Conservation (phyloP, 2,888 invertebrate species). For the Melikaiella ostensackeni region DNA sequence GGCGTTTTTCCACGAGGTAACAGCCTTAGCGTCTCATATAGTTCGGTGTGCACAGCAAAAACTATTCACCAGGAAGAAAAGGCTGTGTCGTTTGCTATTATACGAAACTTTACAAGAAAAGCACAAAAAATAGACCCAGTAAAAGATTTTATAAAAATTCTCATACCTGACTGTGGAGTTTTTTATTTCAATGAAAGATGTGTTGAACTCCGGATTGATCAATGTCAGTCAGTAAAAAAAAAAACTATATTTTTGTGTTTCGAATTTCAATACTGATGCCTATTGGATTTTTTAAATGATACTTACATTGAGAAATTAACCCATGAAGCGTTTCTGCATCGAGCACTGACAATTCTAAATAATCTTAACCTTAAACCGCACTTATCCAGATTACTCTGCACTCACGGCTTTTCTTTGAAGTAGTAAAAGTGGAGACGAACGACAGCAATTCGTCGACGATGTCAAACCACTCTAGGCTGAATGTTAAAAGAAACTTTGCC, state of each 20-base stretch:
- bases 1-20: constrained; percentile 32
- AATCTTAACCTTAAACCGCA: constrained; percentile 34
- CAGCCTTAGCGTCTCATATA: constrained; percentile 35
- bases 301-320: not conserved
- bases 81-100: constrained; percentile 14
- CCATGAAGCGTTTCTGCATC: not conserved
- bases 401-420: constrained; percentile 20
- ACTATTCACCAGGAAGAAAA: constrained; percentile 17
- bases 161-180: not conserved
- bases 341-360: constrained; percentile 21
- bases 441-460: constrained; percentile 34
- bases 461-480: constrained; percentile 19
- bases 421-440: constrained; percentile 39
- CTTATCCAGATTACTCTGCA: constrained; percentile 39
- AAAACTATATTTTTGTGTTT: too few species aligned
- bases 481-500: constrained; percentile 37
- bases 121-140: not conserved
- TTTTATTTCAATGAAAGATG: not conserved
- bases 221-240: too few species aligned
- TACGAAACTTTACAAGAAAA: constrained; percentile 11
- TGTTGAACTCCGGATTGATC: not conserved
- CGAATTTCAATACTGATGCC: constrained; percentile 8
- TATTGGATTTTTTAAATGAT: constrained; percentile 1
- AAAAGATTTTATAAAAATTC: not conserved
- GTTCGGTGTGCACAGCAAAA: constrained; percentile 13